phyloP scores from a whole-genome alignment of 1,140 invertebrate genomes.

The Brachionus rubens region DNA sequence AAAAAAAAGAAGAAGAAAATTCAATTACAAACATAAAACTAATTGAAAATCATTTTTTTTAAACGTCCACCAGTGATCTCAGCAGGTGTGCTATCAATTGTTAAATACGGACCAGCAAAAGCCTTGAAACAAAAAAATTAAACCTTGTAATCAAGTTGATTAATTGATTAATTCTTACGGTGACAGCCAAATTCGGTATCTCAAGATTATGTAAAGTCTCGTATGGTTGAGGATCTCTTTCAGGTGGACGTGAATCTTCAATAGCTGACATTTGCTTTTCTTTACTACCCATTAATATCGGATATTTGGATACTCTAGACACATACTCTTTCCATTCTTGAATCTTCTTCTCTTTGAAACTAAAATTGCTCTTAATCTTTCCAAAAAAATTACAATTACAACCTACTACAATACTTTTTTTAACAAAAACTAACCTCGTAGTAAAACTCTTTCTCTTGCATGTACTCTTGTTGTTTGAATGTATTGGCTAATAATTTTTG shows the following conservation, averaged over 20 bases:
- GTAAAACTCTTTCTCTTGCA: conserved; percentile 44
- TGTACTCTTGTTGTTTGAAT: conserved; percentile 49
- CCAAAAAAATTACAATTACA: conserved; percentile 28
- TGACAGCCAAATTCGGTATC: conserved; percentile 47
- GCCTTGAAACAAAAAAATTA: conserved; percentile 50
- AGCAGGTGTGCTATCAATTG: conserved; percentile 53
- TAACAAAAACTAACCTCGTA: conserved; percentile 12
- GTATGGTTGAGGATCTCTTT: conserved; percentile 36
- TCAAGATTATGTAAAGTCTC: conserved; percentile 47
- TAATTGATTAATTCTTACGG: conserved; percentile 43
- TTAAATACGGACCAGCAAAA: conserved; percentile 52
- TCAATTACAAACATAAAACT: background rate
- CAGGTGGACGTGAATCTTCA: conserved; percentile 52
- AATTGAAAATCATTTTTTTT: conserved; percentile 46
- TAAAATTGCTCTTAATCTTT: conserved; percentile 41
- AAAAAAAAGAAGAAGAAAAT: no score
- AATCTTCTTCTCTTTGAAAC: conserved; percentile 39
- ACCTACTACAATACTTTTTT: no score
- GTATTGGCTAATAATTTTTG: conserved; percentile 57
- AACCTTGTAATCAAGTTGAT: background rate
- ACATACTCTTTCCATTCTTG: conserved; percentile 46
- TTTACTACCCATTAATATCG: conserved; percentile 45
- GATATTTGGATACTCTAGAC: background rate
- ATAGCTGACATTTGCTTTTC: conserved; percentile 56
- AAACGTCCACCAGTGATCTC: conserved; percentile 53